phyloP scores from a whole-genome alignment of 2,888 invertebrate species.

The Hermodice carunculata region DNA sequence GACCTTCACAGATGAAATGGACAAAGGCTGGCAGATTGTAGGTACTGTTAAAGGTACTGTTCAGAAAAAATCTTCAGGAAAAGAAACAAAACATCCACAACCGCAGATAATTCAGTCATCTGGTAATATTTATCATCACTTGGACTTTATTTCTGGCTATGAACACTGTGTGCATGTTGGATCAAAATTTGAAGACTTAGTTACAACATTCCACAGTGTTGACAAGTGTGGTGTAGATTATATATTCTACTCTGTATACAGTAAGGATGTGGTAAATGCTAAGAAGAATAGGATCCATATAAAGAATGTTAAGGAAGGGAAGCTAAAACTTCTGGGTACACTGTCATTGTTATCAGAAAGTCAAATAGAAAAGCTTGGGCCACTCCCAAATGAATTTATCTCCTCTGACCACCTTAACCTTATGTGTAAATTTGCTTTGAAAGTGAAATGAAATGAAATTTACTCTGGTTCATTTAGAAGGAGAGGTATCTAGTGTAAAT shows the following conservation, averaged over 20 bases:
- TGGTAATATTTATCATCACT: constrained; percentile 77
- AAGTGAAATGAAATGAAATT: too few relatives aligned
- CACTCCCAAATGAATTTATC: constrained; percentile 78
- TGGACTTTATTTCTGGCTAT: constrained; percentile 81
- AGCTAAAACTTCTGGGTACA: constrained; percentile 75
- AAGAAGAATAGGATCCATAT: neutral
- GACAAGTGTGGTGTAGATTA: constrained; percentile 82
- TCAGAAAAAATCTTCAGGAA: too few relatives aligned
- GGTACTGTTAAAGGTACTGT: too few relatives aligned
- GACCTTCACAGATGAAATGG: too few relatives aligned
- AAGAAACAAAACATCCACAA: too few relatives aligned
- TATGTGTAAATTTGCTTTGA: constrained; percentile 48
- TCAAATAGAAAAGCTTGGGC: constrained; percentile 74
- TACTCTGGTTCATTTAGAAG: too few relatives aligned
- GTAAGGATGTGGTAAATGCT: neutral
- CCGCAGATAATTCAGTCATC: too few relatives aligned
- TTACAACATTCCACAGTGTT: constrained; percentile 86
- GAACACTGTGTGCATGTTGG: constrained; percentile 44
- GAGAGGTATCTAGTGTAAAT: too few relatives aligned
- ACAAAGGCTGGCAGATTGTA: too few relatives aligned
- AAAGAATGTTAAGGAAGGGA: constrained; percentile 51
- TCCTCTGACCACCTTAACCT: constrained; percentile 65
- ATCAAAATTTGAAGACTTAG: too few relatives aligned
- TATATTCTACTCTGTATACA: constrained; percentile 79
- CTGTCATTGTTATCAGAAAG: constrained; percentile 77